Percentiles rank a stretch among this genome's conserved stretches.
Conservation (phyloP, 2,797 vertebrate species). For the Brachymystax lenok region DNA sequence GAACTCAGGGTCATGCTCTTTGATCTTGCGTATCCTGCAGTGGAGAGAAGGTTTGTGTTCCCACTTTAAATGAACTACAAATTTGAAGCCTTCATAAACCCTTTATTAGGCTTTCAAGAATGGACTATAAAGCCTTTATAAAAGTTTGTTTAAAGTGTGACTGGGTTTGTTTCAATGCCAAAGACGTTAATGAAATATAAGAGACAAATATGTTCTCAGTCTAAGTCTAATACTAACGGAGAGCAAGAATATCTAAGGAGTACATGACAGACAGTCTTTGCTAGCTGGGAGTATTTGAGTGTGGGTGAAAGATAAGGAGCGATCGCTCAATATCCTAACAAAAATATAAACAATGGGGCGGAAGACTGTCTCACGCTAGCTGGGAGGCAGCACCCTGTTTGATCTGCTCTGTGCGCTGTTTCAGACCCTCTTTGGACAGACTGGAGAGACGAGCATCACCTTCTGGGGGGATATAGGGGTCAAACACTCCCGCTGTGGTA, state of each 20-base stretch:
- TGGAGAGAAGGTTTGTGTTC: neutral
- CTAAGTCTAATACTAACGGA: neutral
- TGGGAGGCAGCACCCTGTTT: conserved; percentile 83
- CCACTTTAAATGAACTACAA: neutral
- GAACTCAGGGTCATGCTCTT: conserved; percentile 82
- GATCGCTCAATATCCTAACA: neutral
- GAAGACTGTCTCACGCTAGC: conserved; percentile 79
- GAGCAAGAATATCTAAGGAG: neutral
- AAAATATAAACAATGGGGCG: neutral
- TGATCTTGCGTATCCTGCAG: conserved; percentile 82
- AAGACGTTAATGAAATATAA: neutral
- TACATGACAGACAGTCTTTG: conserved; percentile 4
- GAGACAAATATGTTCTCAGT: neutral
- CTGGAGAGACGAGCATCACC: conserved; percentile 88
- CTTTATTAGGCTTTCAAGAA: neutral
- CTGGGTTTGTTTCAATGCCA: neutral
- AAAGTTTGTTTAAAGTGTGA: neutral
- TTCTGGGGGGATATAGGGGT: conserved; percentile 91
- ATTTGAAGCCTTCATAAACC: neutral
- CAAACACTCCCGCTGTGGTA: conserved; percentile 81
- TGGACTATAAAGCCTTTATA: neutral
- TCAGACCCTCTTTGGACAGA: conserved; percentile 87
- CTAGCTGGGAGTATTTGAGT: neutral
- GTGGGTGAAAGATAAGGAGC: neutral
- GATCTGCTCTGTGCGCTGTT: conserved; percentile 81